Conservation (phyloP, 2,888 invertebrate genomes). For the Phymatocera aterrima region DNA sequence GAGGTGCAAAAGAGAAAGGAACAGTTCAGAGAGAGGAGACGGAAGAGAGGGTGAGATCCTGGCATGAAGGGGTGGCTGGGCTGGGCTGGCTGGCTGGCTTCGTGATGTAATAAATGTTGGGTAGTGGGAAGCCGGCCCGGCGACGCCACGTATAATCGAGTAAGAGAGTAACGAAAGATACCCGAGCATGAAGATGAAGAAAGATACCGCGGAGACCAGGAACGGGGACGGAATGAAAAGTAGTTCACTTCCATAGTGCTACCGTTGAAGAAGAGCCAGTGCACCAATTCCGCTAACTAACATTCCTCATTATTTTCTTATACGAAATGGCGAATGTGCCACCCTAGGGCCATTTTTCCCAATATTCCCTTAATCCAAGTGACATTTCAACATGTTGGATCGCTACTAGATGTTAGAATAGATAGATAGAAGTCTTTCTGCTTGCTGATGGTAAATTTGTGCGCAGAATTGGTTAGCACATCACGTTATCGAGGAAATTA, state of each 20-base stretch:
- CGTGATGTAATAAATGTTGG: constrained; percentile 41
- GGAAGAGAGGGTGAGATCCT: not conserved
- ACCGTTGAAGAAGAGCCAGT: constrained; percentile 4
- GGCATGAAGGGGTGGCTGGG: constrained; percentile 26
- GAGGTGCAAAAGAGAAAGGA: not conserved
- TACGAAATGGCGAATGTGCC: not conserved
- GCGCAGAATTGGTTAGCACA: too few species aligned
- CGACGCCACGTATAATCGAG: constrained; percentile 39
- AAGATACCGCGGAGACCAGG: constrained; percentile 1
- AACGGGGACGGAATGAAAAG: constrained; percentile 36
- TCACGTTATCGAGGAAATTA: too few species aligned
- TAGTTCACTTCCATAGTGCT: constrained; percentile 17
- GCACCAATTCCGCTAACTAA: constrained; percentile 14
- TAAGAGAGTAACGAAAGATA: constrained; percentile 31
- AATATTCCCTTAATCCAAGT: not conserved
- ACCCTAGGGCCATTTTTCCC: not conserved
- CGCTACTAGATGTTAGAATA: too few species aligned
- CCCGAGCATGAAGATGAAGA: not conserved
- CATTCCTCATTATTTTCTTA: constrained; percentile 5
- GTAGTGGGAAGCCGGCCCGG: constrained; percentile 20
- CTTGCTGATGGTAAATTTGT: too few species aligned
- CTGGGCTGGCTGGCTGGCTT: too few species aligned
- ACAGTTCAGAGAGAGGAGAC: not conserved
- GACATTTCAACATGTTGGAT: not conserved
- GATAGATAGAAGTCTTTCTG: too few species aligned